Evolutionary conservation across 2,113 vertebrate genomes (phyloP).

Genomic region (Saguinus imperator): DNA sequence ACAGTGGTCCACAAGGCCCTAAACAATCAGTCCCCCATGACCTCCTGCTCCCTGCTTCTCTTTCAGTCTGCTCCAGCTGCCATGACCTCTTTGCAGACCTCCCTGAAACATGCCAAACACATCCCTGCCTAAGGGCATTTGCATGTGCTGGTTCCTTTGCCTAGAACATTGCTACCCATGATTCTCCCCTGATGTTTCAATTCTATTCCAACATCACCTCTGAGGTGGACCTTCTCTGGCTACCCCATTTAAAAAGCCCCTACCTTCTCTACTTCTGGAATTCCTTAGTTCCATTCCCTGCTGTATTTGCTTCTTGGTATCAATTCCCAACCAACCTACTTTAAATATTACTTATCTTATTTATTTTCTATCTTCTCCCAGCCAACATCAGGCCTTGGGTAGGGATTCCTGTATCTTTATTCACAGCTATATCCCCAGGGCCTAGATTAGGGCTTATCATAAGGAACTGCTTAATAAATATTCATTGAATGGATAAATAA

Average conservation of each 20-base stretch:
- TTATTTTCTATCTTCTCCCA: not conserved
- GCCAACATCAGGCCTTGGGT: not conserved
- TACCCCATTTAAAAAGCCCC: not conserved
- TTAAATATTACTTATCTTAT: not conserved
- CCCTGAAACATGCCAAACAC: not conserved
- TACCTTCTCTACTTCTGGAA: not conserved
- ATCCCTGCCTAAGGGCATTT: not conserved
- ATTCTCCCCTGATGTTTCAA: not conserved
- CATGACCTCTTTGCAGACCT: not conserved
- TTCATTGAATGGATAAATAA: constrained; percentile 27
- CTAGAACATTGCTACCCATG: not conserved
- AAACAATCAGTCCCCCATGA: not conserved
- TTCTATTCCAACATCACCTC: not conserved
- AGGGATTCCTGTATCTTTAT: not conserved
- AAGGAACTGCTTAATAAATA: not conserved
- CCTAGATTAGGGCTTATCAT: not conserved
- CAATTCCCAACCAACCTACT: not conserved
- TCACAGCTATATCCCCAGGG: not conserved
- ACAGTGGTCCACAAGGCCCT: not conserved
- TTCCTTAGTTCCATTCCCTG: not conserved
- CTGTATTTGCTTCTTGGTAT: not conserved
- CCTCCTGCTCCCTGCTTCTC: not conserved
- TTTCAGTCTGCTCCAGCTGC: not conserved
- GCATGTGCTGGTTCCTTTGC: not conserved
- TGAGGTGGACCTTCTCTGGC: not conserved